Conservation (phyloP, 2,797 vertebrate genomes). For the Rhinoraja longicauda region DNA sequence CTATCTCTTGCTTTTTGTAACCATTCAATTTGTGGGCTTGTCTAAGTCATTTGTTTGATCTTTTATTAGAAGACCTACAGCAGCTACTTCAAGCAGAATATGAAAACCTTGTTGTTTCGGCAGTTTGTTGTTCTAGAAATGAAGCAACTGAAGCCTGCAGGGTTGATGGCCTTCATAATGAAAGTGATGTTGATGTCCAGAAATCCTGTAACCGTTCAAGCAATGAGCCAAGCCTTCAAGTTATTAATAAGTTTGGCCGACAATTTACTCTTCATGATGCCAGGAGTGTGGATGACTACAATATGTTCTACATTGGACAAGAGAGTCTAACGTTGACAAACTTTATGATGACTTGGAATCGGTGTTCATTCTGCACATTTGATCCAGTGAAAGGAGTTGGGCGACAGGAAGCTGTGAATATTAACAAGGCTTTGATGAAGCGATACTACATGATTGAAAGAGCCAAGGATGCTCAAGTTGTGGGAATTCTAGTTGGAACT, state of each 20-base stretch:
- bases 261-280: conserved; percentile 53
- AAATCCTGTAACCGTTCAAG: conserved; percentile 18
- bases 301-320: conserved; percentile 63
- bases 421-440: conserved; percentile 76
- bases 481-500: conserved; percentile 86
- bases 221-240: conserved; percentile 38
- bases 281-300: conserved; percentile 52
- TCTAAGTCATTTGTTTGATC: conserved; percentile 21
- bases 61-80: conserved; percentile 52
- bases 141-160: neutral
- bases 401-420: conserved; percentile 61
- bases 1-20: neutral
- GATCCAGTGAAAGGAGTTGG: conserved; percentile 61
- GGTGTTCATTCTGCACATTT: conserved; percentile 73
- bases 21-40: neutral
- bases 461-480: conserved; percentile 79
- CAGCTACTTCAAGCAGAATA: conserved; percentile 53
- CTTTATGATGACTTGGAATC: conserved; percentile 85
- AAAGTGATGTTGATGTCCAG: conserved; percentile 43
- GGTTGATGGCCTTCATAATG: conserved; percentile 42
- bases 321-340: conserved; percentile 69
- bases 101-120: conserved; percentile 56
- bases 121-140: conserved; percentile 54
- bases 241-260: conserved; percentile 60
- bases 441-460: conserved; percentile 82